A percentile compares a stretch with the other conserved stretches of the same genome.
These are phyloP conservation scores for Caenorhabditis sp. DNA, from an alignment of 2,888 invertebrate genomes.

Conservation along the genomic window DNA sequence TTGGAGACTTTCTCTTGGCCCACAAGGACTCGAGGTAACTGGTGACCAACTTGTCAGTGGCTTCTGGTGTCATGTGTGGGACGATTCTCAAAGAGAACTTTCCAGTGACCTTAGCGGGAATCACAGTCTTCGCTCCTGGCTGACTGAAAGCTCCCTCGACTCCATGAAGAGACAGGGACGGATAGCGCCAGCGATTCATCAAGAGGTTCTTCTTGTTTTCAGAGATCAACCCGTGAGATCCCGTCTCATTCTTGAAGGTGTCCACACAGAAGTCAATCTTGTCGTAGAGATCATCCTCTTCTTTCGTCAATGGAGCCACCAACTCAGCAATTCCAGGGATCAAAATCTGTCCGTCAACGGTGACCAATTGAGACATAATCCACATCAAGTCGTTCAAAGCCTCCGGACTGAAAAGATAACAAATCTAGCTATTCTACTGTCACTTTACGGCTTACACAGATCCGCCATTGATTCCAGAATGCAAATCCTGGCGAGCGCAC, in stretches of 20 bases:
- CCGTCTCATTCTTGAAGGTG: constrained; percentile 88
- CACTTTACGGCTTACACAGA: constrained; percentile 88
- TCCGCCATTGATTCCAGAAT: constrained; percentile 97
- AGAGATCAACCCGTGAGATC: constrained; percentile 87
- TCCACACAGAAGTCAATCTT: constrained; percentile 91
- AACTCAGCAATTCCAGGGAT: constrained; percentile 88
- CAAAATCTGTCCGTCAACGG: constrained; percentile 91
- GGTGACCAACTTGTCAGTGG: constrained; percentile 89
- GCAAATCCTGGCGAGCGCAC: constrained; percentile 91
- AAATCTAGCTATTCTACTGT: neutral
- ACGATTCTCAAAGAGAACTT: constrained; percentile 98
- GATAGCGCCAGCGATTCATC: constrained; percentile 96
- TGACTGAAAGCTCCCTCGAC: constrained; percentile 96
- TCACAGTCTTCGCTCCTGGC: constrained; percentile 91
- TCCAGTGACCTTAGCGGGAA: constrained; percentile 88
- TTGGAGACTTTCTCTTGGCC: constrained; percentile 88
- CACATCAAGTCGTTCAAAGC: constrained; percentile 94
- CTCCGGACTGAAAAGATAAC: constrained; percentile 86
- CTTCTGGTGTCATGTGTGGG: constrained; percentile 89
- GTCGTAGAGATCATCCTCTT: constrained; percentile 87
- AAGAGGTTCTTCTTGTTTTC: constrained; percentile 89
- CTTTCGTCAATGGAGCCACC: constrained; percentile 87
- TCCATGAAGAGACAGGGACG: constrained; percentile 93
- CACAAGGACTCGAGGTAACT: constrained; percentile 90
- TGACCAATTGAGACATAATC: constrained; percentile 90